Base-by-base conservation (phyloP, 2,888 invertebrate genomes). In the Spodoptera exigua region DNA sequence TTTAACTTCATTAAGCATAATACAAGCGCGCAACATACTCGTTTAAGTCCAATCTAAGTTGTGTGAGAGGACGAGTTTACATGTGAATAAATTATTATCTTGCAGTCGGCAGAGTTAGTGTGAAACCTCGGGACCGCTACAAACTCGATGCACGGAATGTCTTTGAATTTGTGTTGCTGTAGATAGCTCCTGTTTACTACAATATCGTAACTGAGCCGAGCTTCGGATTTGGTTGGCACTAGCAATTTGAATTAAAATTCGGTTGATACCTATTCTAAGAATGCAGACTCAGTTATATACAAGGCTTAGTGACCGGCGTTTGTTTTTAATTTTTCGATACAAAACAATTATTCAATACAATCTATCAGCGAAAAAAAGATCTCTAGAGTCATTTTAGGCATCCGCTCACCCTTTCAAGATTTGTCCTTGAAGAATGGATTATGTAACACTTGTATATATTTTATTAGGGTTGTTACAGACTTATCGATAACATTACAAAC, bases 1-100 rank as follows among this genome's bases (percentile, higher is more conserved):
- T 93, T 92, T 92, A 93, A 93, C 90, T 93, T 92, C 92, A 93
- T 93, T 93, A 92, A 89, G 88, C 89, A 91, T 92, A 91, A 92
- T 92, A 91, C 89, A 82, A 83, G 89, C 85, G 89, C 86, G 85
- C 89, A 89, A 89, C 90, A 89, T 92, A 90, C 92, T 93, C 92
- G 90, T 92, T 94, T 93, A 94, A 93, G 92, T 92, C 91, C 92
- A 94, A 94, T 94, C 92, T 93, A 94, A 94, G 93, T 93, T 93
- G 85, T 80, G 87, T 80, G 85, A 80, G 86, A 85, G 85, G 87
- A 87, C 86, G 87, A 90, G 89, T 92, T 92, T 91, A 88, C 89
- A 88, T 89, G 90, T 93, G 91, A 93, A 94, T 93, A 93, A 93
- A 93, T 94, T 93, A 92, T 90, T 89, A 92, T 92, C 88, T 87